These are phyloP conservation scores for Cirrhinus mrigala DNA, from an alignment of 2,797 vertebrate species.

Conservation along the genomic window DNA sequence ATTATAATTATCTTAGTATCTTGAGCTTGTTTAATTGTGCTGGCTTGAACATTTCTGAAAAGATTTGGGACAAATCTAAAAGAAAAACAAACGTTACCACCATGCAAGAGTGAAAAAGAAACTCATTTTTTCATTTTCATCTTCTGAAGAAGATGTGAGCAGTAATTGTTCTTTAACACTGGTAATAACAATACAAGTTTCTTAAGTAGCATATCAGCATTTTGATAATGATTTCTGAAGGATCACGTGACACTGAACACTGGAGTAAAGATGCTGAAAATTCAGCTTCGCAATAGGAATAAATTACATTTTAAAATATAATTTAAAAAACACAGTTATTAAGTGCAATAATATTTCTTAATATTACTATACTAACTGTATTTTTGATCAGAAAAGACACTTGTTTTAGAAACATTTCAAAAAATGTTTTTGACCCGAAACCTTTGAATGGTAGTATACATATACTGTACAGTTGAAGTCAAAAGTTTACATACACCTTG, in stretches of 20 bases:
- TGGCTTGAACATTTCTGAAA: background rate
- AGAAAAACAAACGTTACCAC: background rate
- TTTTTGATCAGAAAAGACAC: background rate
- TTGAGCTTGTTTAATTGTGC: background rate
- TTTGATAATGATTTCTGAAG: background rate
- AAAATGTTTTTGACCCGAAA: too few relatives aligned
- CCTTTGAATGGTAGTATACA: too few relatives aligned
- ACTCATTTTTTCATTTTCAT: background rate
- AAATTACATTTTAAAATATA: background rate
- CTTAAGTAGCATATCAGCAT: background rate
- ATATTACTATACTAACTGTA: background rate
- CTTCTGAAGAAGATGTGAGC: background rate
- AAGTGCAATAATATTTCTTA: background rate
- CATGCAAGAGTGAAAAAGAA: background rate
- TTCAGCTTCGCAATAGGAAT: background rate
- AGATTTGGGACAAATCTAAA: background rate
- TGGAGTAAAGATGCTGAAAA: background rate
- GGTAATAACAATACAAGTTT: background rate
- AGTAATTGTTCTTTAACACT: background rate
- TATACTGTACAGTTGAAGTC: too few relatives aligned
- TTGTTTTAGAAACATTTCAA: background rate
- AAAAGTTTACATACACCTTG: too few relatives aligned
- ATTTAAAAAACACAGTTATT: background rate
- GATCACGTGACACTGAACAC: background rate
- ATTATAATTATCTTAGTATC: constrained; percentile 17